These are phyloP conservation scores for Ispidina picta DNA, from an alignment of 2,797 vertebrate genomes.

Conservation along the genomic window DNA sequence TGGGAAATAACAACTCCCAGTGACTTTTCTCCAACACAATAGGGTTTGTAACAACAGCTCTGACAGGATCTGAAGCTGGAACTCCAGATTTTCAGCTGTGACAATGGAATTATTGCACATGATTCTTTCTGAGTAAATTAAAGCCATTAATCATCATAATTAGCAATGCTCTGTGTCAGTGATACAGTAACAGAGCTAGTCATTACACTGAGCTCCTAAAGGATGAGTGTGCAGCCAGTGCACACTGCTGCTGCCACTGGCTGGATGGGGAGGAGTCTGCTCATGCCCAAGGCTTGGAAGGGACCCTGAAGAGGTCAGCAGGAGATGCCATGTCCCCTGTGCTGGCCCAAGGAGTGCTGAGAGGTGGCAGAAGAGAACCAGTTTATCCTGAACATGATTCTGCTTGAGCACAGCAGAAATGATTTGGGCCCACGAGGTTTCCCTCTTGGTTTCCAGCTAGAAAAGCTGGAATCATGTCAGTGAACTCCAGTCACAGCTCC, in stretches of 20 bases:
- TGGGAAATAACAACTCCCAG: constrained; percentile 15
- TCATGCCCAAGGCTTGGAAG: not conserved
- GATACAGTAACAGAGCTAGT: constrained; percentile 37
- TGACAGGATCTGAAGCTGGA: constrained; percentile 21
- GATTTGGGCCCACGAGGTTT: not conserved
- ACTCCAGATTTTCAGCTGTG: constrained; percentile 35
- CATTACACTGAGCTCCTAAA: constrained; percentile 34
- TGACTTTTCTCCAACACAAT: constrained; percentile 28
- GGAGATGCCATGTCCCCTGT: not conserved
- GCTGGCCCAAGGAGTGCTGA: not conserved
- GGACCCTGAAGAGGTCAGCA: not conserved
- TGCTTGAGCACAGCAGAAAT: not conserved
- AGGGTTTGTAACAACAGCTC: constrained; percentile 3
- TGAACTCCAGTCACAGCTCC: not conserved
- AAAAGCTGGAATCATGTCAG: not conserved
- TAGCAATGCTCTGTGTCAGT: constrained; percentile 51
- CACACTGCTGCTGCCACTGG: not conserved
- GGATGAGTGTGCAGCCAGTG: not conserved
- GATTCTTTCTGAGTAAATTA: constrained; percentile 73
- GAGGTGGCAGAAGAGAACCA: not conserved
- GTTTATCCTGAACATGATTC: not conserved
- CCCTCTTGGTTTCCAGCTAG: not conserved
- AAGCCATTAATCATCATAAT: constrained; percentile 77
- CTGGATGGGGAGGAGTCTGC: not conserved
- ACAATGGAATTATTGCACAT: constrained; percentile 49